Percentiles rank a stretch among this genome's conserved stretches.
Conservation (phyloP, 2,113 vertebrate genomes). For the Phaethornis superciliosus region DNA sequence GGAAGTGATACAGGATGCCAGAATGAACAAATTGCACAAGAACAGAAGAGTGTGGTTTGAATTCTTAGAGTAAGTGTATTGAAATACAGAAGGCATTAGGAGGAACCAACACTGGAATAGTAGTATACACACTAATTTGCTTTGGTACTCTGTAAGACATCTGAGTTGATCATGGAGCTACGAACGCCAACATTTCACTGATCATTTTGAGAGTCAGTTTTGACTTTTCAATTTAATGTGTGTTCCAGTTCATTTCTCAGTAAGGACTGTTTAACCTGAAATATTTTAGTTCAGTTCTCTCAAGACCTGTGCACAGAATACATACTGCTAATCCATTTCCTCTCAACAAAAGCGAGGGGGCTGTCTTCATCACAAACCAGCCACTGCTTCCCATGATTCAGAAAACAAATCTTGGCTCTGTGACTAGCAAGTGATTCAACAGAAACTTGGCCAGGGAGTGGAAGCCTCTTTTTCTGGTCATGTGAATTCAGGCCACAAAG, state of each 20-base stretch:
- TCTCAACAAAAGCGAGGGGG: neutral
- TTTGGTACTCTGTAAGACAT: neutral
- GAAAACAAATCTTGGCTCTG: conserved; percentile 4
- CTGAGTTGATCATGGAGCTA: neutral
- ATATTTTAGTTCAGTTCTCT: neutral
- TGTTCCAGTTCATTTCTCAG: neutral
- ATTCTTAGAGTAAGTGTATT: neutral
- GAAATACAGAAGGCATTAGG: neutral
- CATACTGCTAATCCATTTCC: conserved; percentile 40
- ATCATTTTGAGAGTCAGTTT: neutral
- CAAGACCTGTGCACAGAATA: neutral
- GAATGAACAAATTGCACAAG: neutral
- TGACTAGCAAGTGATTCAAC: conserved; percentile 55
- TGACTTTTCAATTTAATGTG: neutral
- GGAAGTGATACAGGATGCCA: neutral
- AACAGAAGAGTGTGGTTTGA: neutral
- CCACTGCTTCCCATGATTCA: conserved; percentile 28
- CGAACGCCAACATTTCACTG: neutral
- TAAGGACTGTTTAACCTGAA: neutral
- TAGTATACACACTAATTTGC: neutral
- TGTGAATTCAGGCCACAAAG: conserved; percentile 35
- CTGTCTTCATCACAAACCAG: neutral
- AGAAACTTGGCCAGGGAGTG: conserved; percentile 31
- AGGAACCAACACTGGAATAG: neutral
- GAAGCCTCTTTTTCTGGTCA: conserved; percentile 33